Base-by-base conservation (phyloP, 1,140 invertebrate species). In the Popillia japonica region DNA sequence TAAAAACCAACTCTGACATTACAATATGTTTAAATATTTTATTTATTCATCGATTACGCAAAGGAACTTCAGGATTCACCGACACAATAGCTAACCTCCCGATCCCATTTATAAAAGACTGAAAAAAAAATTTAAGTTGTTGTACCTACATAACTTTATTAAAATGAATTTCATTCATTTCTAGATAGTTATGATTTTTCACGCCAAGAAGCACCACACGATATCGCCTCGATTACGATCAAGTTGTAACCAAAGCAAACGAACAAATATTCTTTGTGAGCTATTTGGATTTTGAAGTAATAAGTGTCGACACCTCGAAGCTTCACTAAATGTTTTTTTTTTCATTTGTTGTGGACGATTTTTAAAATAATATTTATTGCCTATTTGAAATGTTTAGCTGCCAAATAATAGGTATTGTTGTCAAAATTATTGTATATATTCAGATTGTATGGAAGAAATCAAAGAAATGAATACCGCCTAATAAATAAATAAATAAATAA, bases 81-180 rank as follows among this genome's bases (percentile, higher is more conserved):
- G 61, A 68, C 61, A 68, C 22, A 68, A 68, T 68, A 9, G 20
- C 22, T 22, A 68, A 68, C 61, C 10, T 68, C 27, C 61, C 22
- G 61, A 68, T 14, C 0, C 20, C 8, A 23, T 74, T 27, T 27
- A 72, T 11, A 2, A 74, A 9, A 7, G 27, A 34, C 41, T 8
- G 41, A 74, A 41, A 40, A 74, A 74, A 41, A 42, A n/a, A 74
- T 74, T 74, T 20, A 42, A 74, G 20, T 17, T 74, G 72, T n/a
- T n/a, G n/a, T n/a, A n/a, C n/a, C n/a, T 41, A 44, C 34, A 41
- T 20, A 41, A 42, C n/a, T 74, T 41, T 40, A 41, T 9, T 74
- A 44, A 20, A 74, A 74, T 11, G 48, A 55, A 55, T 55, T 48
- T 68, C 61, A 27, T 68, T 34, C 22, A 9, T 8, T 34, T 27